A percentile compares a stretch with the other conserved stretches of the same genome.
phyloP scores from a whole-genome alignment of 2,797 vertebrate genomes.

The Micrastur ruficollis region DNA sequence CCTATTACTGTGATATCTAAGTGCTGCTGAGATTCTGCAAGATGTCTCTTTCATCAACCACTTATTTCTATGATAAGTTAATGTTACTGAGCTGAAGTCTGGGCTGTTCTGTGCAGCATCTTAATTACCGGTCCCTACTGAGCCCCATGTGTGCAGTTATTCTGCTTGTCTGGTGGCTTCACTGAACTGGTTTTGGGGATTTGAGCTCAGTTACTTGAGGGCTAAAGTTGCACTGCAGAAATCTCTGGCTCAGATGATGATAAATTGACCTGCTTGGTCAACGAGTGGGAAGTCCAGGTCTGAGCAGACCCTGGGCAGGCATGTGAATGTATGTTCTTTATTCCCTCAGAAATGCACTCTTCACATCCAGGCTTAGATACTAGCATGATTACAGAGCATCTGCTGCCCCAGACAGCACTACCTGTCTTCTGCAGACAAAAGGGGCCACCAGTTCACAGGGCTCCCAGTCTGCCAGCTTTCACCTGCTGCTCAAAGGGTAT shows the following conservation, averaged over 20 bases:
- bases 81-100: constrained; percentile 4
- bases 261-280: neutral
- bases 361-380: neutral
- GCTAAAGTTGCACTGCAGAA: neutral
- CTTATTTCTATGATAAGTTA: constrained; percentile 38
- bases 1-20: constrained; percentile 22
- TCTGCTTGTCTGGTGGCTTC: neutral
- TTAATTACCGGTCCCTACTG: constrained; percentile 2
- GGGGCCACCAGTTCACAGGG: neutral
- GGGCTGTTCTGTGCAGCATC: neutral
- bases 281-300: neutral
- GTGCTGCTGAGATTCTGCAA: constrained; percentile 13
- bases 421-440: neutral
- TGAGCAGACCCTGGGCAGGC: neutral
- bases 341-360: neutral
- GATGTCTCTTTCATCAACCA: constrained; percentile 49
- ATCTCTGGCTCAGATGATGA: neutral
- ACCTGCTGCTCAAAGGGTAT: neutral
- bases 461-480: neutral
- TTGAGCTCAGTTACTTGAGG: neutral
- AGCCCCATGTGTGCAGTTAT: neutral
- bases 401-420: neutral
- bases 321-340: neutral
- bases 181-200: neutral
- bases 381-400: neutral